phyloP scores from a whole-genome alignment of 2,888 invertebrate genomes.

The Eustalomyia histrio region DNA sequence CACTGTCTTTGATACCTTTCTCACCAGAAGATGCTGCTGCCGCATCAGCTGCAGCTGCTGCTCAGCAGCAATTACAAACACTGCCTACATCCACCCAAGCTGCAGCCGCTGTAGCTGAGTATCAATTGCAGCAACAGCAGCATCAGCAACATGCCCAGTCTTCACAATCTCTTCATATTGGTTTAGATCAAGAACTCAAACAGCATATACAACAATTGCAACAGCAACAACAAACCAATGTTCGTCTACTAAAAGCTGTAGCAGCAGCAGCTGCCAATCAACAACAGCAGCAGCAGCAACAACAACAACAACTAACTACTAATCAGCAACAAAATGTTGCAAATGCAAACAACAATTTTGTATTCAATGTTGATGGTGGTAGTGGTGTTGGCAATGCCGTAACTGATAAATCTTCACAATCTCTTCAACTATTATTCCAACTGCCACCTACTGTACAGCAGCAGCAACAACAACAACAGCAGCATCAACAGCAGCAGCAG shows the following conservation, averaged over 20 bases:
- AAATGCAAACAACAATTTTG: slow-evolving; percentile 74
- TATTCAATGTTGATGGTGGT: slow-evolving; percentile 78
- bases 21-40: slow-evolving; percentile 73
- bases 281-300: slow-evolving; percentile 68
- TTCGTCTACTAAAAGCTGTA: slow-evolving; percentile 75
- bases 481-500: slow-evolving; percentile 71
- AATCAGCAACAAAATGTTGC: slow-evolving; percentile 72
- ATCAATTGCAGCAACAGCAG: slow-evolving; percentile 73
- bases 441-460: slow-evolving; percentile 74
- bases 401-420: slow-evolving; percentile 77
- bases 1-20: slow-evolving; percentile 77
- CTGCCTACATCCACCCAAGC: slow-evolving; percentile 68
- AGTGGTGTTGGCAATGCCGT: slow-evolving; percentile 64
- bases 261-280: slow-evolving; percentile 74
- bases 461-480: slow-evolving; percentile 71
- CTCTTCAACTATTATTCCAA: slow-evolving; percentile 79
- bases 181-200: slow-evolving; percentile 74
- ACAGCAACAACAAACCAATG: slow-evolving; percentile 76
- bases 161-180: slow-evolving; percentile 67
- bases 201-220: slow-evolving; percentile 74
- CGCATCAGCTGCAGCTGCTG: slow-evolving; percentile 65
- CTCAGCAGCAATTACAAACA: slow-evolving; percentile 69
- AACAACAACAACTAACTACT: slow-evolving; percentile 70
- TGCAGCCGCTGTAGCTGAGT: slow-evolving; percentile 66
- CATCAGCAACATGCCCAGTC: slow-evolving; percentile 71